These are phyloP conservation scores for Aurelia aurita DNA, from an alignment of 30 jellyfish, hydroid and myxozoan genomes.

Conservation along the genomic window DNA sequence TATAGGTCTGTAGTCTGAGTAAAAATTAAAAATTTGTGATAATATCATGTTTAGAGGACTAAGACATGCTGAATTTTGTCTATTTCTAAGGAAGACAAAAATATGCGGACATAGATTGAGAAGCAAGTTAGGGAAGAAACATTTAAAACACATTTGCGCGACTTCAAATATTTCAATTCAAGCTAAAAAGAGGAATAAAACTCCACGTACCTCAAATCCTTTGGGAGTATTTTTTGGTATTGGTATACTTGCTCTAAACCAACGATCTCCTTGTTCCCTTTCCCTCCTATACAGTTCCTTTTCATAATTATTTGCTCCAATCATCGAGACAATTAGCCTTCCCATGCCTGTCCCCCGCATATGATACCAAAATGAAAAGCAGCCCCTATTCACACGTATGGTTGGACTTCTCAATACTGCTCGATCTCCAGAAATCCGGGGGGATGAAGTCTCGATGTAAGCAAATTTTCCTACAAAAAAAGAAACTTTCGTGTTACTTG, in stretches of 20 bases:
- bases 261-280: slow-evolving; percentile 75
- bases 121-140: no score
- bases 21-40: no score
- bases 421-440: slow-evolving; percentile 72
- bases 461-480: slow-evolving; percentile 72
- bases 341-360: slow-evolving; percentile 91
- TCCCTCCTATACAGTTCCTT: slow-evolving; percentile 47
- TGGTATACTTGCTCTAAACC: slow-evolving; percentile 70
- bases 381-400: slow-evolving; percentile 62
- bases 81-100: no score
- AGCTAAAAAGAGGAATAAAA: neutral
- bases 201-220: slow-evolving; percentile 37
- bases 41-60: no score
- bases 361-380: slow-evolving; percentile 89
- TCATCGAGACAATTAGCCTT: slow-evolving; percentile 39
- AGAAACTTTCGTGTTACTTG: no score
- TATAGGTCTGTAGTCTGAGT: no score
- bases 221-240: slow-evolving; percentile 37
- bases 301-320: slow-evolving; percentile 21
- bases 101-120: no score
- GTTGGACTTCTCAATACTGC: slow-evolving; percentile 72
- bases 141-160: no score
- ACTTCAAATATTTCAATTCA: no score
- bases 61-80: no score
- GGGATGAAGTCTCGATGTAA: slow-evolving; percentile 87